Base-by-base conservation (phyloP, 2,888 invertebrate species). In the Serripes groenlandicus region DNA sequence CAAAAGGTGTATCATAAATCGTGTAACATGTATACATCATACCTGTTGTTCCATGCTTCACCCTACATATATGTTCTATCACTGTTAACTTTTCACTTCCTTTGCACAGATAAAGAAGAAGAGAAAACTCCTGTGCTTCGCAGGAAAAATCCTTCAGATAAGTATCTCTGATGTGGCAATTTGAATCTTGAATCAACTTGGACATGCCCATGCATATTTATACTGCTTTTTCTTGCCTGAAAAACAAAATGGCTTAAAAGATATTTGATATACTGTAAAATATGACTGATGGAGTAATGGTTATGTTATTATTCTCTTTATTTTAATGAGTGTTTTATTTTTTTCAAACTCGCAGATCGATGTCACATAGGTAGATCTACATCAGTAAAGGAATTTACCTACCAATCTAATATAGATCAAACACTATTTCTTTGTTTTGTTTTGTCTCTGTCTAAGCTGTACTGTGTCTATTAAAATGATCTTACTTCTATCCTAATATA, bases 91-190 rank as follows among this genome's bases (percentile, higher is more conserved):
- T 56, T 66, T 37, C 26, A 56, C 71, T 66, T 64, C 56, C 52
- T 74, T 74, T 74, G 26, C 49, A 74, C 74, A 74, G 74, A 64
- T 11, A 64, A 32, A 34, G 66, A 52, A 34, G 74, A 52, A 42
- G 66, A 34, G 9, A 66, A 49, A 32, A 30, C 54, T 34, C 26
- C 26, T 23, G 32, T 66, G 23, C 74, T 64, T 18, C 52, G 74
- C 74, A 42, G 64, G 52, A 74, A 74, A 34, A 28, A 23, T 30
- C 42, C 66, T 66, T 37, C 74, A 74, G 74, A 74, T 74, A 74
- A 74, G 74, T 74, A 74, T 74, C 32, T 52, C 60, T 58, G 60
- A 62, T 73, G 73, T 58, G 73, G 18, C 35, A 23, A 64, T 49
- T 72, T 58, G 58, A 66, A 66, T 66, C 66, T 66, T 66, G 66